Base-by-base conservation (phyloP, 2,888 invertebrate genomes). In the Erebia aethiops region DNA sequence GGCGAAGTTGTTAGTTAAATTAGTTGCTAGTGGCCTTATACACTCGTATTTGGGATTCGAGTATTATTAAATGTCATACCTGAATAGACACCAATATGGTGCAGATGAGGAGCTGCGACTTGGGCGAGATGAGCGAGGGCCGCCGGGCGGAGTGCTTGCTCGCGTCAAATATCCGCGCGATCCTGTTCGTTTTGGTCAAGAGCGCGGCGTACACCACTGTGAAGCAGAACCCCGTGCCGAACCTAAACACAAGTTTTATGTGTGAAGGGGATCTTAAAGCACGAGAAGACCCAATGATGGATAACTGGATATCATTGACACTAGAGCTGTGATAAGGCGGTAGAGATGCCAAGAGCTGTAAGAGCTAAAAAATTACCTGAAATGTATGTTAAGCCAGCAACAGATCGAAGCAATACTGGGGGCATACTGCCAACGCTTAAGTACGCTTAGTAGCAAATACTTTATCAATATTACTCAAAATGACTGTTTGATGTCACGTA, bases 161-260 rank as follows among this genome's bases (percentile, higher is more conserved):
- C 13, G 99, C 98, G 80, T 98, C 98, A 87, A 99, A 97, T 84
- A 99, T 99, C 69, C 99, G 94, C 2, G 99, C 97, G 76, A 99
- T 99, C 71, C 99, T 94, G 91, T 99, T 99, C 8, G 99, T 99
- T 94, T 99, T 99, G 21, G 99, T 99, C 70, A 99, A 95, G 35
- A 99, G 94, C 2, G 99, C 98, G 0, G 98, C 98, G 90, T 99
- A 99, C 69, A 99, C 98, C 60, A 99, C 97, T 1, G 99, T 98
- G 93, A 99, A 99, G 84, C 98, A 98, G 84, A 99, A 97, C 1
- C 98, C 98, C 0, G 98, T 97, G 13, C 96, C 95, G 81, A 97
- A 97, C 81, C 97, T 97, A 81, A 1, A 72, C 3, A 46, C 3
- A 4, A 11, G 46, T 46, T 11, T 2, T 0, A 43, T 43, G 11